Base-by-base conservation (phyloP, 2,888 invertebrate species). In the Nemapogon koenigi region DNA sequence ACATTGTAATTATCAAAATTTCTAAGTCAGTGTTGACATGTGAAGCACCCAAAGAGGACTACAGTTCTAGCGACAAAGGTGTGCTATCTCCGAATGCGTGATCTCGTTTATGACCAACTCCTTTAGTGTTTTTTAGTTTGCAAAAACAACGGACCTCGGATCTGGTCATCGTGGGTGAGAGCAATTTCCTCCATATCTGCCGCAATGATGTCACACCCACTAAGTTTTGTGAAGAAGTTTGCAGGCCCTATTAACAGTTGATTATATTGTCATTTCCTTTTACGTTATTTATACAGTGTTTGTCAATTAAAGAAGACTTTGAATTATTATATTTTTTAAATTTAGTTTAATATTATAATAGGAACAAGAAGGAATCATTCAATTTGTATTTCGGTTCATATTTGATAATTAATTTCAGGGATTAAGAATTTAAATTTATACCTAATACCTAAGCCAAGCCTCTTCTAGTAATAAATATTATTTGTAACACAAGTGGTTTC, bases 111-210 rank as follows among this genome's bases (percentile, higher is more conserved):
- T 57, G 49, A 52, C 45, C 49, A 51, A 51, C 58, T 65, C 62
- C 64, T 69, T 67, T 64, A 64, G 61, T 61, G 55, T 50, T 51
- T 51, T 62, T 59, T 54, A 54, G 49, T 52, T 53, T 48, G 54
- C 57, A 59, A 65, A 57, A 65, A 59, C 55, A 53, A 53, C 53
- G 48, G 52, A 48, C 48, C 31, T 16, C 19, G n/a, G n/a, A n/a
- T n/a, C 33, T 33, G 4, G 4, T 46, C 48, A 49, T 53, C 3
- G 72, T 73, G 73, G 71, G 73, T 70, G 71, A 73, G 65, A 68
- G 63, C 59, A 66, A 72, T 69, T 72, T 69, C 65, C 59, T 59
- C 71, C 68, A 62, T 68, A 70, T 70, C 61, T 53, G 3, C n/a
- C 44, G 42, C 37, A 49, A 49, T 76, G 76, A 76, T 62, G 73